Conservation (phyloP, 1,140 invertebrate species). For the Cydia fagiglandana region DNA sequence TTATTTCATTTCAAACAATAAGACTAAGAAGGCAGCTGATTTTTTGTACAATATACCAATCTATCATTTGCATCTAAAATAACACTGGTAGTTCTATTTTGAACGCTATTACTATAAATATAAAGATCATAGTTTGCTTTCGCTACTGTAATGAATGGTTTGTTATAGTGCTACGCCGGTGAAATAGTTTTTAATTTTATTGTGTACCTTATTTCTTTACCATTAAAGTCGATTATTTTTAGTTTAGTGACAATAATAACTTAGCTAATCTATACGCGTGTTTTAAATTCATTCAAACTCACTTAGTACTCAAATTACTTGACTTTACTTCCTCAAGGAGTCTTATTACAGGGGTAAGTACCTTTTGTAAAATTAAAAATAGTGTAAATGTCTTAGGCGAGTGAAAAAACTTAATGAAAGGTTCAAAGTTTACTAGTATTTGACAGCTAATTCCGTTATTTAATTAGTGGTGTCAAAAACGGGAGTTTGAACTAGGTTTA, state of each 20-base stretch:
- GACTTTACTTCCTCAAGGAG: conserved; percentile 60
- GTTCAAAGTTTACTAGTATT: conserved; percentile 42
- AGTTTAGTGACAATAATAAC: conserved; percentile 9
- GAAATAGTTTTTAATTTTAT: background rate
- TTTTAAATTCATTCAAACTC: conserved; percentile 43
- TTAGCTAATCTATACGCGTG: conserved; percentile 33
- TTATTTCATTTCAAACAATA: conserved; percentile 67
- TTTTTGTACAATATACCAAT: conserved; percentile 45
- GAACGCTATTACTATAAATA: background rate
- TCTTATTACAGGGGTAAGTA: conserved; percentile 62
- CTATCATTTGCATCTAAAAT: background rate
- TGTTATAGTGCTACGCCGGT: background rate
- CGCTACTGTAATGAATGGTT: background rate
- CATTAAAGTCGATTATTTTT: conserved; percentile 1
- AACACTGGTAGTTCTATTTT: background rate
- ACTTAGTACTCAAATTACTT: conserved; percentile 76
- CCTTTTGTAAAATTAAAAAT: conserved; percentile 64
- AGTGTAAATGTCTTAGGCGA: conserved; percentile 57
- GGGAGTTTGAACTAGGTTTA: background rate
- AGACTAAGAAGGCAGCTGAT: conserved; percentile 62
- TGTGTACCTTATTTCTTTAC: conserved; percentile 35
- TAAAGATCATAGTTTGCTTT: background rate
- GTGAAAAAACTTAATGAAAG: conserved; percentile 41
- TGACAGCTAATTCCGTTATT: conserved; percentile 45
- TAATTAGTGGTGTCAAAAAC: conserved; percentile 44